phyloP scores from a whole-genome alignment of 2,113 vertebrate genomes.

The Oreochromis tanganicae region DNA sequence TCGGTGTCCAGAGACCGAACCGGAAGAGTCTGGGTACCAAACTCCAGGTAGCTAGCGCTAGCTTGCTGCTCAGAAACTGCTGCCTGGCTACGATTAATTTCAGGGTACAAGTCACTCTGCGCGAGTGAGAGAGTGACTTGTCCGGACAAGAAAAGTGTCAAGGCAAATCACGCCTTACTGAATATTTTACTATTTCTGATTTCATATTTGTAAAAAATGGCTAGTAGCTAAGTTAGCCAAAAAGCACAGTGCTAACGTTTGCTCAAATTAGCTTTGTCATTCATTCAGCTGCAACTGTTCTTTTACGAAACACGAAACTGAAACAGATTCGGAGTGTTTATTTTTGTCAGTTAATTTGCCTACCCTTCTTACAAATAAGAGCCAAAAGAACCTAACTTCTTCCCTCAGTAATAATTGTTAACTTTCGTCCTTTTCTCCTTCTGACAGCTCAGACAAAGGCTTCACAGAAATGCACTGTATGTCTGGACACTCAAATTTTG shows the following conservation, averaged over 20 bases:
- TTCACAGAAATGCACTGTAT: conserved; percentile 92
- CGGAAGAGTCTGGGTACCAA: conserved; percentile 87
- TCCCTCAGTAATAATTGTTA: neutral
- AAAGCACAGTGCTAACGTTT: neutral
- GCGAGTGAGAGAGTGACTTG: rapidly evolving
- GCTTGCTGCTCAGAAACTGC: conserved; percentile 6
- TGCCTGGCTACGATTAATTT: neutral
- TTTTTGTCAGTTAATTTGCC: neutral
- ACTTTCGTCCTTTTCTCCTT: neutral
- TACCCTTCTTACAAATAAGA: neutral
- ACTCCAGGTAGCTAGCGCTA: conserved; percentile 78
- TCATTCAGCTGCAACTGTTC: conserved; percentile 20
- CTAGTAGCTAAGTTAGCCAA: neutral
- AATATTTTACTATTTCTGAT: neutral
- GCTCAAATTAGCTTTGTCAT: conserved; percentile 66
- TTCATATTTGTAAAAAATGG: neutral
- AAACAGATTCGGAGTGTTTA: neutral
- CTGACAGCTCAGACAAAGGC: conserved; percentile 80
- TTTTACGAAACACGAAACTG: neutral
- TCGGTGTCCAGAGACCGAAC: conserved; percentile 94
- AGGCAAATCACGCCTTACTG: rapidly evolving
- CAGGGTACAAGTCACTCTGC: neutral
- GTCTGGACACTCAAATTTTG: conserved; percentile 92
- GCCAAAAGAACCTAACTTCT: neutral
- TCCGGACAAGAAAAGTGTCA: rapidly evolving